Base-by-base conservation (phyloP, 2,113 vertebrate species). In the Cacatua alba region DNA sequence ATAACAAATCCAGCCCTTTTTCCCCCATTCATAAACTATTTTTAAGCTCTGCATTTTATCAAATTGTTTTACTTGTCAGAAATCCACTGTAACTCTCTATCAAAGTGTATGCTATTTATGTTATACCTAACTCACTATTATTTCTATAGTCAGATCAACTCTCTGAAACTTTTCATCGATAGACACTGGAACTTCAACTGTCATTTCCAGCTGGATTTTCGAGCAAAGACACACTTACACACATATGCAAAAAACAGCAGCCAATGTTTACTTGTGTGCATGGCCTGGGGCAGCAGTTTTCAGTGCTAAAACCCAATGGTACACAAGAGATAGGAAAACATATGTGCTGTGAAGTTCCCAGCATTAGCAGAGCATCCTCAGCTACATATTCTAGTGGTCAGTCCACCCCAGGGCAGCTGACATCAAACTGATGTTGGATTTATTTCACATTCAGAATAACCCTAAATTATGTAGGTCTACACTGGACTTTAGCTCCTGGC, bases 391-490 rank as follows among this genome's bases (percentile, higher is more conserved):
- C 63, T 44, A 82, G 52, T 7, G 7, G 63, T 57, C 44, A 52
- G 13, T 46, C 72, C 49, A 46, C 62, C 37, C 11, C 62, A 37
- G 39, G 35, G n/a, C 37, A 7, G 23, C 31, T 88, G 37, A 91
- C 39, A 84, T 49, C 39, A 35, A 67, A 62, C 67, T 90, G 29
- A 37, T 71, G 33, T 12, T 52, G 55, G 35, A 68, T 82, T 91
- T 63, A 80, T 69, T 77, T 83, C 85, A 60, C 35, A 71, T 86
- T 95, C 77, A 89, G 70, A 90, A 92, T 75, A 94, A 87, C 48
- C 26, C 64, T 83, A 63, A 75, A 95, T 88, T 85, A 65, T 1
- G 0, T 14, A 80, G 29, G 15, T 52, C 60, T 88, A 24, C 9
- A 14, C 68, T 25, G 53, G 80, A 80, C 90, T 78, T 82, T 3